These are phyloP conservation scores for Trypoxylon attenuatum DNA, from an alignment of 2,888 invertebrate genomes.

Conservation along the genomic window DNA sequence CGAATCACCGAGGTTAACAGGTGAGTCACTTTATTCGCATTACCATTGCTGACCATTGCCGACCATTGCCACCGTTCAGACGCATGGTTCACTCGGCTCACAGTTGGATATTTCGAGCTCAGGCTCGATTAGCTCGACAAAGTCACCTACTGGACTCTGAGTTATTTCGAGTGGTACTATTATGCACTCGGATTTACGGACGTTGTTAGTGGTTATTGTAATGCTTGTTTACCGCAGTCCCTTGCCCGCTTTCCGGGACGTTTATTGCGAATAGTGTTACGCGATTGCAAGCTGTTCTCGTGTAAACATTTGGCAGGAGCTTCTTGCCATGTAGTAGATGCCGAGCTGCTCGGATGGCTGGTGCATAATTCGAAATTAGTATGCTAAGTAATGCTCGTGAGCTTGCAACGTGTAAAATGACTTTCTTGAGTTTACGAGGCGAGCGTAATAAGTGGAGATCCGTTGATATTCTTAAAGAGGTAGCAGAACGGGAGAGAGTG, in stretches of 20 bases:
- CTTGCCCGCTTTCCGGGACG: neutral
- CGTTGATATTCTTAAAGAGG: neutral
- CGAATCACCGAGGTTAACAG: constrained; percentile 83
- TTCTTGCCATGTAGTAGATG: neutral
- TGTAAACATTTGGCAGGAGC: neutral
- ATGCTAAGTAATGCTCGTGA: neutral
- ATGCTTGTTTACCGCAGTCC: neutral
- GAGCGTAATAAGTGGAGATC: neutral
- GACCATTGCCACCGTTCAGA: too few species aligned
- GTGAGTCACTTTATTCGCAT: constrained; percentile 39
- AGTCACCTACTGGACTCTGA: too few species aligned
- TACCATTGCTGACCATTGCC: neutral
- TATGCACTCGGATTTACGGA: neutral
- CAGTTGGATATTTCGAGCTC: neutral
- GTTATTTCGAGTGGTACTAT: too few species aligned
- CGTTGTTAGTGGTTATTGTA: neutral
- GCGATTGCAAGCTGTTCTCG: neutral
- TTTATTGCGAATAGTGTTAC: neutral
- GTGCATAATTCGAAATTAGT: neutral
- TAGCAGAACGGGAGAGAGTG: too few species aligned
- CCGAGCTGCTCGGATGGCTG: neutral
- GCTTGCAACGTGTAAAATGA: neutral
- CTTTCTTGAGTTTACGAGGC: neutral
- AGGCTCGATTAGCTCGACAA: neutral
- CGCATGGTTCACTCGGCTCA: neutral